Conservation (phyloP, 2,797 vertebrate genomes). For the Clarias platycephalus region DNA sequence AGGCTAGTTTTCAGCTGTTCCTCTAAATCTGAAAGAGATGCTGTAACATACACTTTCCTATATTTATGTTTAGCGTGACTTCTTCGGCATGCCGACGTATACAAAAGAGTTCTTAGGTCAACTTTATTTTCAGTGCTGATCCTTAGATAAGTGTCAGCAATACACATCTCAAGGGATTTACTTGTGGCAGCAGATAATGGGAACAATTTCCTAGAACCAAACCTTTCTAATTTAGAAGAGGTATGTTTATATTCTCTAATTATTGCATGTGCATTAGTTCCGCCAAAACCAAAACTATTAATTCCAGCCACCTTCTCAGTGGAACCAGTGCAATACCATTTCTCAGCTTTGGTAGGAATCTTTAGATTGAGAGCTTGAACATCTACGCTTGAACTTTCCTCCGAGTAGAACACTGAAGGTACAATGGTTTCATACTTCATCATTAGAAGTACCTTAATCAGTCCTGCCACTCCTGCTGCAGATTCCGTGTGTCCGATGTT, state of each 20-base stretch:
- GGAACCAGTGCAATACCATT: slow-evolving; percentile 68
- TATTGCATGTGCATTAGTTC: slow-evolving; percentile 82
- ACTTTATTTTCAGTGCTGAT: slow-evolving; percentile 60
- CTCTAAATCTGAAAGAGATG: slow-evolving; percentile 73
- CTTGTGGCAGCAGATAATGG: slow-evolving; percentile 78
- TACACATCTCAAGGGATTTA: slow-evolving; percentile 74
- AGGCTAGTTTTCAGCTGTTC: slow-evolving; percentile 64
- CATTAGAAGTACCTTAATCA: slow-evolving; percentile 90
- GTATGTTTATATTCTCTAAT: slow-evolving; percentile 74
- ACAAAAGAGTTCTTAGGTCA: slow-evolving; percentile 74
- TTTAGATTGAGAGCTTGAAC: slow-evolving; percentile 72
- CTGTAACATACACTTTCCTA: slow-evolving; percentile 74
- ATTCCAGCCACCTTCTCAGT: slow-evolving; percentile 76
- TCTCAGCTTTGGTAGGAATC: slow-evolving; percentile 70
- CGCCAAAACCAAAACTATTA: slow-evolving; percentile 88
- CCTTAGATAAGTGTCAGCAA: slow-evolving; percentile 70
- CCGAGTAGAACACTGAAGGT: slow-evolving; percentile 79
- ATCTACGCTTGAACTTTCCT: slow-evolving; percentile 72
- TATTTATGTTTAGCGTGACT: slow-evolving; percentile 79
- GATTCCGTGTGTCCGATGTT: slow-evolving; percentile 90
- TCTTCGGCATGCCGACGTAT: slow-evolving; percentile 85
- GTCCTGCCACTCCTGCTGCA: slow-evolving; percentile 81
- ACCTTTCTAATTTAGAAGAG: slow-evolving; percentile 40
- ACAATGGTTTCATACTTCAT: slow-evolving; percentile 84
- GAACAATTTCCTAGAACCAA: slow-evolving; percentile 70